phyloP scores from a whole-genome alignment of 2,113 vertebrate genomes.

The Siphamia tubifer region DNA sequence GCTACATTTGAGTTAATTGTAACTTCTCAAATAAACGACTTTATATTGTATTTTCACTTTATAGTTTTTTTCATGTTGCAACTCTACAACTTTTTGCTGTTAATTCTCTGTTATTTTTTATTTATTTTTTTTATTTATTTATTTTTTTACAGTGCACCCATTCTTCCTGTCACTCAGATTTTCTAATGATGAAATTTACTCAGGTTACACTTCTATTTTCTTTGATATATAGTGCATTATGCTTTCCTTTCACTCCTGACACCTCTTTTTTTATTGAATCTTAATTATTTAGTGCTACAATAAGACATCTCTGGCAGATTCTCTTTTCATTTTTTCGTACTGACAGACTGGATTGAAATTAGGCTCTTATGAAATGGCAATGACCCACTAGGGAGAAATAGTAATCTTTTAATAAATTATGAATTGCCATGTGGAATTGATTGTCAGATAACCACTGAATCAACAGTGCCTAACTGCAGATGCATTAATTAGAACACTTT shows the following conservation, averaged over 20 bases:
- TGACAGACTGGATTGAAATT: background rate
- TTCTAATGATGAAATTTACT: no score
- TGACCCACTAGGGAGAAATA: conserved; percentile 26
- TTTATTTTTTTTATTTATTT: no score
- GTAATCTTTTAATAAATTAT: conserved; percentile 38
- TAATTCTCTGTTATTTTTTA: no score
- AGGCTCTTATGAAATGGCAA: background rate
- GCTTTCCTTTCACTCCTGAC: background rate
- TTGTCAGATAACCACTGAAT: conserved; percentile 1
- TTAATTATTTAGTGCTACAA: background rate
- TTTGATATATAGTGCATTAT: background rate
- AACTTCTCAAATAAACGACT: no score
- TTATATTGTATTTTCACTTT: no score
- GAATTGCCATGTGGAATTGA: background rate
- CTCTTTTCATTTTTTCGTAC: background rate
- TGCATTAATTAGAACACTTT: conserved; percentile 13
- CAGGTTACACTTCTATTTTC: background rate
- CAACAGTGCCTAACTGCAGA: background rate
- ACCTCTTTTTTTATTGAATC: background rate
- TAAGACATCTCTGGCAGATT: background rate
- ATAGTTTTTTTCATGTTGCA: no score
- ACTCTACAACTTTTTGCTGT: no score
- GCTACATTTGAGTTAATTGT: no score
- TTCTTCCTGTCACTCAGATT: no score
- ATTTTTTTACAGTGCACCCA: no score